Evolutionary conservation across 1,140 invertebrate genomes (phyloP).

Genomic region (Microplitis demolitor): DNA sequence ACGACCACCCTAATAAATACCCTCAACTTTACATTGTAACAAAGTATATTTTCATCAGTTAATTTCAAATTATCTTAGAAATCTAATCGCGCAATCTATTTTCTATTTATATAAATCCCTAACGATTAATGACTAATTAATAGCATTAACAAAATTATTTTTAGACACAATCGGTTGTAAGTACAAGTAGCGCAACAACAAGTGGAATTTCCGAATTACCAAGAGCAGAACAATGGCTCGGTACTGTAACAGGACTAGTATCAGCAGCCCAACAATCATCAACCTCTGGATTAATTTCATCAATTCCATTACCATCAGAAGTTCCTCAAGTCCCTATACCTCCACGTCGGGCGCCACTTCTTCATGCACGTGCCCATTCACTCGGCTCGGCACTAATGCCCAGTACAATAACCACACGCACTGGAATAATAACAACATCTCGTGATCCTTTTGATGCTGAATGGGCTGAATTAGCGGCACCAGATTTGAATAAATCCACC

Average conservation of each 20-base stretch:
- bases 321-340: conserved; percentile 45
- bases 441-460: conserved; percentile 85
- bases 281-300: conserved; percentile 30
- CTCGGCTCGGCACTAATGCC: conserved; percentile 61
- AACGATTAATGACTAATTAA: not conserved
- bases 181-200: not conserved
- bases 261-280: conserved; percentile 43
- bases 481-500: conserved; percentile 53
- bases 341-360: conserved; percentile 60
- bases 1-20: too few species aligned
- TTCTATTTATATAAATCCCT: too few species aligned
- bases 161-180: conserved; percentile 45
- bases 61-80: too few species aligned
- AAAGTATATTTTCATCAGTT: too few species aligned
- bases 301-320: conserved; percentile 28
- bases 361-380: conserved; percentile 69
- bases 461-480: conserved; percentile 71
- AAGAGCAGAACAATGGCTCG: conserved; percentile 79
- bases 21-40: too few species aligned
- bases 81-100: too few species aligned
- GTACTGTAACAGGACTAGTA: conserved; percentile 69
- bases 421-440: conserved; percentile 45
- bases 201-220: conserved; percentile 61
- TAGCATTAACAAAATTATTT: not conserved
- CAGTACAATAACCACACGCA: conserved; percentile 39